Evolutionary conservation across 1,140 invertebrate species (phyloP).

Genomic region (Drosophila asahinai): DNA sequence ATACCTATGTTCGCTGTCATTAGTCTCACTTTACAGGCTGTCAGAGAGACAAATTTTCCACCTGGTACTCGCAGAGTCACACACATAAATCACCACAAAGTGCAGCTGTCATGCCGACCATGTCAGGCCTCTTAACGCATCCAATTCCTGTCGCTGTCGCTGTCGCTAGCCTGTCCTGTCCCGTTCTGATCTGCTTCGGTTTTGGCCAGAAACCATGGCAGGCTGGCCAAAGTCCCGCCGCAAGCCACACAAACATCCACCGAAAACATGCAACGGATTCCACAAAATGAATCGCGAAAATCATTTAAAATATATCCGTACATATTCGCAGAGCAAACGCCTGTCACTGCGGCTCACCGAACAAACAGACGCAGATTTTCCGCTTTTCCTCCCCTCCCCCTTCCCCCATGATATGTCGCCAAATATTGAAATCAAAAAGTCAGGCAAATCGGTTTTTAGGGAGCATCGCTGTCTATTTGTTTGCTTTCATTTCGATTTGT

Average conservation of each 20-base stretch:
- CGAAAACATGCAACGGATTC: conserved; percentile 40
- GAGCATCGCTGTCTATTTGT: background rate
- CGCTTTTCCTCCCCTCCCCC: background rate
- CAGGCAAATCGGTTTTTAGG: conserved; percentile 26
- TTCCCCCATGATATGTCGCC: conserved; percentile 1
- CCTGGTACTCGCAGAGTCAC: conserved; percentile 12
- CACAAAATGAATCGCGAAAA: conserved; percentile 42
- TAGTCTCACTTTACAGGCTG: background rate
- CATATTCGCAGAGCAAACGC: conserved; percentile 22
- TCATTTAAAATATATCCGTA: conserved; percentile 41
- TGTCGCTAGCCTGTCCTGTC: background rate
- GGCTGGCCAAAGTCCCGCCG: conserved; percentile 32
- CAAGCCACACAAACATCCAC: conserved; percentile 44
- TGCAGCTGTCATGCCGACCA: conserved; percentile 26
- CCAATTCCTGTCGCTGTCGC: conserved; percentile 14
- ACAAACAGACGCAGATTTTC: conserved; percentile 24
- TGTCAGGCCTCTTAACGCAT: conserved; percentile 38
- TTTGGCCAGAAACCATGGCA: conserved; percentile 37
- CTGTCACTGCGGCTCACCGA: conserved; percentile 42
- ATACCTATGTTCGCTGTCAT: too few species aligned
- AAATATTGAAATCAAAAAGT: conserved; percentile 42
- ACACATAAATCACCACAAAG: conserved; percentile 42
- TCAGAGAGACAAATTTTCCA: conserved; percentile 1
- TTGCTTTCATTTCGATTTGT: conserved; percentile 2
- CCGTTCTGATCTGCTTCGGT: conserved; percentile 4